A percentile compares a stretch with the other conserved stretches of the same genome.
Evolutionary conservation across 2,797 vertebrate species (phyloP).

Genomic region (Enoplosus armatus): DNA sequence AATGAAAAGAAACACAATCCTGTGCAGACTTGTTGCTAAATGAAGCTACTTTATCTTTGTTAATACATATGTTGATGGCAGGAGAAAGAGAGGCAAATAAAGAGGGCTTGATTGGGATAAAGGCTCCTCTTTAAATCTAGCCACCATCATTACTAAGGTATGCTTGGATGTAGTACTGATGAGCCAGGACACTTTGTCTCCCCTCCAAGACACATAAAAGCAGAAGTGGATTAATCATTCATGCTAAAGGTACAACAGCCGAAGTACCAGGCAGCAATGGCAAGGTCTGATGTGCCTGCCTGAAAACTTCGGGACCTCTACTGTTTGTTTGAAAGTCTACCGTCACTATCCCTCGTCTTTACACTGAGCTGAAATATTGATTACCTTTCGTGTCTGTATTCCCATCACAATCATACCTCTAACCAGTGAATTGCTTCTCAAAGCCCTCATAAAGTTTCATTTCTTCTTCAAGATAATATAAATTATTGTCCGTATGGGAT

Average conservation of each 20-base stretch:
- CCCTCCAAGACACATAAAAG: slow-evolving; percentile 71
- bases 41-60: slow-evolving; percentile 1
- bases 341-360: slow-evolving; percentile 41
- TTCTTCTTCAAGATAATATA: slow-evolving; percentile 18
- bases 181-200: slow-evolving; percentile 55
- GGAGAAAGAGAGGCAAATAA: not conserved
- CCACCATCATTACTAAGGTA: slow-evolving; percentile 33
- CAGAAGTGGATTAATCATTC: slow-evolving; percentile 74
- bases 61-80: not conserved
- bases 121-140: slow-evolving; percentile 26
- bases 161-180: slow-evolving; percentile 46
- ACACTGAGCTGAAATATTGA: slow-evolving; percentile 73
- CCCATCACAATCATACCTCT: slow-evolving; percentile 45
- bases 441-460: slow-evolving; percentile 37
- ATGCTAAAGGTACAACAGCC: slow-evolving; percentile 69
- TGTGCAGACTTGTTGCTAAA: not conserved
- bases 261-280: slow-evolving; percentile 30
- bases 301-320: slow-evolving; percentile 41
- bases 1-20: not conserved
- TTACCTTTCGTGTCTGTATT: slow-evolving; percentile 53
- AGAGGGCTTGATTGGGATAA: slow-evolving; percentile 19
- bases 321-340: slow-evolving; percentile 64
- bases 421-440: slow-evolving; percentile 35
- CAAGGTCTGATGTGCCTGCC: slow-evolving; percentile 15
- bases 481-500: slow-evolving; percentile 5